Conservation (phyloP, 2,797 vertebrate species). For the Pachyuromys duprasi region DNA sequence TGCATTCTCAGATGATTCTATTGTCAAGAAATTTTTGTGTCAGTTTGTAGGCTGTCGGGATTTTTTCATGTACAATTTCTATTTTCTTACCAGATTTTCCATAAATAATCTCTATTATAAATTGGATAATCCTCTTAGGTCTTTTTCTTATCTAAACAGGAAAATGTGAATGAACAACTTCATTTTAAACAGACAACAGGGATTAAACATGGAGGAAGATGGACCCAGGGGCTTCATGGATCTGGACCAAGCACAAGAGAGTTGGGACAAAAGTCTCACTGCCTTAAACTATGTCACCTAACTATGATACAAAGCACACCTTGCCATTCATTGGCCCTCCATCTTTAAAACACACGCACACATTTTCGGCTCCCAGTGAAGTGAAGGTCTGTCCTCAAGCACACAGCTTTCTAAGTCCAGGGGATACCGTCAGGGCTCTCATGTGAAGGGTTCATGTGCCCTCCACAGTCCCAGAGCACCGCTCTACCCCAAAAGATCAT, state of each 20-base stretch:
- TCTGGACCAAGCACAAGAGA: neutral
- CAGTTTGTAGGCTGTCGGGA: neutral
- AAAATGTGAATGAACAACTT: neutral
- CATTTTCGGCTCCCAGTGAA: neutral
- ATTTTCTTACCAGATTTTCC: conserved; percentile 32
- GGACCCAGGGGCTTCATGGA: neutral
- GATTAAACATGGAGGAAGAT: neutral
- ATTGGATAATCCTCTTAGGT: neutral
- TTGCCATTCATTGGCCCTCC: conserved; percentile 36
- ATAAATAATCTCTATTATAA: conserved; percentile 39
- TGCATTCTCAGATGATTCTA: neutral
- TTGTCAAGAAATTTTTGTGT: neutral
- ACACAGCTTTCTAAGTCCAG: neutral
- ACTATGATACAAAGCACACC: conserved; percentile 4
- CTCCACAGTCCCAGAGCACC: neutral
- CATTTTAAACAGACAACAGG: neutral
- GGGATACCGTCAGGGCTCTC: neutral
- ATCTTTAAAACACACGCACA: conserved; percentile 9
- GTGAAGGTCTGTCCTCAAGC: neutral
- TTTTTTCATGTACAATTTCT: neutral
- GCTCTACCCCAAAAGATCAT: neutral
- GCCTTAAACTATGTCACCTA: neutral
- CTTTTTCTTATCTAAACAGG: conserved; percentile 49
- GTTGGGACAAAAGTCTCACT: neutral
- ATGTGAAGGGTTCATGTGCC: neutral